Evolutionary conservation across 2,797 vertebrate species (phyloP), one percentile per base, ranked within the genome.

Genomic region (Micromesistius poutassou): DNA sequence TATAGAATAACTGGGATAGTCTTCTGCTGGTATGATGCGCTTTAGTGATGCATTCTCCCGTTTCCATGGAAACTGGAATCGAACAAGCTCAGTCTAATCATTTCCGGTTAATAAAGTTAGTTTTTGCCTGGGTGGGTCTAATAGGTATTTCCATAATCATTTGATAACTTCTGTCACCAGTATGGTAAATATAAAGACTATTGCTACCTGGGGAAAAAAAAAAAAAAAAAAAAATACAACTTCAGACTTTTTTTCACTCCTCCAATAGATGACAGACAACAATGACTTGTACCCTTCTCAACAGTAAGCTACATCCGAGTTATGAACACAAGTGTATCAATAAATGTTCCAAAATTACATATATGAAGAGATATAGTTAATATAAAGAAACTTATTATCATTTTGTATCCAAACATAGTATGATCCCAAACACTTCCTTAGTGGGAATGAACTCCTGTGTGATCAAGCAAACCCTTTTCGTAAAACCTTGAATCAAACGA

Each of bases 281-380:
- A 72, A 76, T 40, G 78, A 78, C 22, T 38, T 73, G 33, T 19
- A 68, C 36, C 46, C 33, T 30, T 74, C 36, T 74, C 62, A 71
- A 79, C 8, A 40, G n/a, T 83, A 40, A 74, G 82, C 77, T 76
- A 82, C 36, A 83, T 76, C 78, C 12, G 84, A 71, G 33, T 77
- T 72, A 73, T 42, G 82, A 89, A 83, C 82, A 79, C 71, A 81
- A 46, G 74, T 79, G 38, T 74, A 25, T 85, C 30, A 79, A 74
- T 79, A 82, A n/a, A 77, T 46, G 71, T 79, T 33, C 76, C 76
- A 76, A 77, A 80, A 42, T 76, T 25, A 73, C 33, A 35, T 73
- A 73, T 73, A 73, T 38, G 33, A 10, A 22, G 14, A 19, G 33
- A 73, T 73, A 72, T 33, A 73, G 22, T 36, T 33, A 28, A 22